Percentiles rank a stretch among this genome's conserved stretches.
Conservation (phyloP, 2,113 vertebrate genomes). For the Calonectris borealis region DNA sequence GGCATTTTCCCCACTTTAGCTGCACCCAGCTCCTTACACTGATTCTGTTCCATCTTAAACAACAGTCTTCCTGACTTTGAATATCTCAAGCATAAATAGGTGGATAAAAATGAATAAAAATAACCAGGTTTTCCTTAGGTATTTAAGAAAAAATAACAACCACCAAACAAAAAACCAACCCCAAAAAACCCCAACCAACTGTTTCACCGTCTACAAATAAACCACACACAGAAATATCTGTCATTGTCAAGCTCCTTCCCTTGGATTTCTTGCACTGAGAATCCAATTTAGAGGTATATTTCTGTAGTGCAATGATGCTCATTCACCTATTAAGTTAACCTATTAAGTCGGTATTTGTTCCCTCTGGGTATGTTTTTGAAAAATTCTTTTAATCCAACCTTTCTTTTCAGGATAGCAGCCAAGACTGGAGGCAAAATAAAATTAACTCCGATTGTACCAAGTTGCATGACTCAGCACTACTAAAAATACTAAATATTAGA, state of each 20-base stretch:
- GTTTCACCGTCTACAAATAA: neutral
- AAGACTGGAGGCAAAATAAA: conserved; percentile 23
- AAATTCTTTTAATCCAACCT: neutral
- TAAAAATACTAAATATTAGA: too few relatives aligned
- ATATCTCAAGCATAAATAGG: neutral
- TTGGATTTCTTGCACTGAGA: neutral
- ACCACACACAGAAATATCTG: neutral
- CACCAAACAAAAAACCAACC: neutral
- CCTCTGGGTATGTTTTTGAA: neutral
- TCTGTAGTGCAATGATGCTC: neutral
- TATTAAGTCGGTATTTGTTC: neutral
- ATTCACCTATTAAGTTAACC: conserved; percentile 45
- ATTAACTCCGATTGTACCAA: neutral
- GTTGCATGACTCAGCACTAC: neutral
- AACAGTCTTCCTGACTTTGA: neutral
- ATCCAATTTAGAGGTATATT: neutral
- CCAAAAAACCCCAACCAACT: neutral
- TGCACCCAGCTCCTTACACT: neutral
- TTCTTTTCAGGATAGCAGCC: conserved; percentile 4
- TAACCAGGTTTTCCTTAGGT: neutral
- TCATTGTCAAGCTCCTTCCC: neutral
- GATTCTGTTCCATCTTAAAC: neutral
- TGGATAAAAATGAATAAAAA: neutral
- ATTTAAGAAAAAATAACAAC: neutral
- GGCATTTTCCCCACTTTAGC: neutral